Base-by-base conservation (phyloP, 2,888 invertebrate genomes). In the Dolichopus griseipennis region DNA sequence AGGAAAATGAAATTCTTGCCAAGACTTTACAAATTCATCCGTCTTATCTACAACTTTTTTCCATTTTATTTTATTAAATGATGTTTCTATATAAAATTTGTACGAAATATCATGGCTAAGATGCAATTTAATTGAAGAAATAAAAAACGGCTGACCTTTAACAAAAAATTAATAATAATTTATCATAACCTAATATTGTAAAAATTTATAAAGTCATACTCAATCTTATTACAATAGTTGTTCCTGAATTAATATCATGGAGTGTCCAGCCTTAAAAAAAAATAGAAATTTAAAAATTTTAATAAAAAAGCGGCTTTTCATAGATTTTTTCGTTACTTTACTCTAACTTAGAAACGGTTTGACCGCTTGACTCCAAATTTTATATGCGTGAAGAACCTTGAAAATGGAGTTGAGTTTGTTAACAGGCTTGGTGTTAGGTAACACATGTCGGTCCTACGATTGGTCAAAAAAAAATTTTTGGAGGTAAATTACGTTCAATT, bases 41-140 rank as follows among this genome's bases (percentile, higher is more conserved):
- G 92, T 91, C 75, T 91, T 90, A 80, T 99, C 97, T 62, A 90
- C 90, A 18, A 97, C 90, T 77, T 91, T 87, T 78, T 91, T 90
- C 95, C 98, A 99, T 78, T 93, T 92, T 84, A 90, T 90, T 77
- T 90, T 88, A 83, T 99, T 95, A 73, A 91, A 88, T 15, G 95
- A 95, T 18, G 95, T 93, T 84, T 98, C 96, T 67, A 98, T 90
- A 80, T 94, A 96, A 83, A 96, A 99, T 66, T 95, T 93, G 83
- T 98, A 99, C 73, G 97, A 87, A 80, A 91, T 92, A 83, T 95
- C 95, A 81, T 96, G 97, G 5, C 5, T 5, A 71, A 99, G 85
- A 74, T 99, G 83, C 78, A 99, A 83, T 82, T 95, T 88, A 85
- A 98, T 88, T 37, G 94, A 94, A 68, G 90, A 88, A 71, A 98